Conservation (phyloP, 2,797 vertebrate species). For the Tragopan temminckii region DNA sequence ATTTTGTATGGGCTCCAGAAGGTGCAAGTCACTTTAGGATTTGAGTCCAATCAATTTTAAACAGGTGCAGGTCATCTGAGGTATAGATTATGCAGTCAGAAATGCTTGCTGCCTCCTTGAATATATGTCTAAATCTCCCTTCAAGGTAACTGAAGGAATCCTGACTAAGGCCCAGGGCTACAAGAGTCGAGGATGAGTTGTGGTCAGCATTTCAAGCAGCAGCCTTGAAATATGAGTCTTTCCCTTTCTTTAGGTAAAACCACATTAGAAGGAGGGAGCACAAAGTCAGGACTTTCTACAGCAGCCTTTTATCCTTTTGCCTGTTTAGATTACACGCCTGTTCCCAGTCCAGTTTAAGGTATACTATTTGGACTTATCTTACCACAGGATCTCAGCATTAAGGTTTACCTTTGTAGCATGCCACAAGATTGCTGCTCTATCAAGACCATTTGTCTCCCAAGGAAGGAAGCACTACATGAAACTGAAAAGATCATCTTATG, state of each 20-base stretch:
- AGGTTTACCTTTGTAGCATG: not conserved
- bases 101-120: not conserved
- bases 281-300: not conserved
- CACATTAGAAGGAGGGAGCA: not conserved
- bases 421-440: not conserved
- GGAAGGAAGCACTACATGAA: not conserved
- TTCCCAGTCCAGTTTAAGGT: not conserved
- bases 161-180: not conserved
- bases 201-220: not conserved
- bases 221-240: not conserved
- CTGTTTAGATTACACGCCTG: not conserved
- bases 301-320: not conserved
- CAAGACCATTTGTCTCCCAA: not conserved
- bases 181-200: not conserved
- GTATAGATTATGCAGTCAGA: not conserved
- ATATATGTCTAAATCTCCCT: not conserved
- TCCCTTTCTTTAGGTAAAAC: not conserved
- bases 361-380: not conserved
- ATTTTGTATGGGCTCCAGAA: not conserved
- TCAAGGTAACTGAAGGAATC: not conserved
- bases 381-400: not conserved
- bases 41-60: constrained; percentile 2
- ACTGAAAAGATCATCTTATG: not conserved
- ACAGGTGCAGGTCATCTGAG: not conserved
- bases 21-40: not conserved